Evolutionary conservation across 64 coral and sea anemone genomes (phyloP).

Genomic region (Montipora cactus): DNA sequence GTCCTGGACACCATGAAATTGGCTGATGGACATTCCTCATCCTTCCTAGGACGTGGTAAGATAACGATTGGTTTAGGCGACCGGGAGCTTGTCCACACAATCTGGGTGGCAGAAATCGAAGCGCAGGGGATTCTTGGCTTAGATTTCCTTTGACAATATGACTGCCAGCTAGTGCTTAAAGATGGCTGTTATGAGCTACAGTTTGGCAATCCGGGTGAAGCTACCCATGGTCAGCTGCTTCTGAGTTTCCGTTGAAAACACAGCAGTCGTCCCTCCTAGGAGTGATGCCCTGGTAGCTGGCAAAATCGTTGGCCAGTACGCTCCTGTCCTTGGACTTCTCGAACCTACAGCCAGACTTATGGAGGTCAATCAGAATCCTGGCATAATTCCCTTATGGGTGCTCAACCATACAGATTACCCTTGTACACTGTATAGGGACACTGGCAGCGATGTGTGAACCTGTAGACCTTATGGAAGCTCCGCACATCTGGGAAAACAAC

Average conservation of each 20-base stretch:
- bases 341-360: conserved; percentile 41
- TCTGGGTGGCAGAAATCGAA: conserved; percentile 39
- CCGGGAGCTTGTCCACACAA: not conserved
- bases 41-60: not conserved
- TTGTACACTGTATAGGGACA: conserved; percentile 18
- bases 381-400: not conserved
- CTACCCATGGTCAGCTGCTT: too few species aligned
- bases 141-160: conserved; percentile 15
- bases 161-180: not conserved
- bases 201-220: too few species aligned
- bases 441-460: conserved; percentile 37
- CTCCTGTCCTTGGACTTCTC: not conserved
- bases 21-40: conserved; percentile 3
- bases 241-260: not conserved
- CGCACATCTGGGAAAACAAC: not conserved
- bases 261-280: conserved; percentile 19
- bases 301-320: not conserved
- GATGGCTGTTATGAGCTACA: not conserved
- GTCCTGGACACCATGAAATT: conserved; percentile 26
- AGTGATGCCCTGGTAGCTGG: conserved; percentile 35
- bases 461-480: conserved; percentile 3
- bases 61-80: conserved; percentile 4
- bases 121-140: conserved; percentile 56
- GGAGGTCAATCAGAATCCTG: conserved; percentile 32
- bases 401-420: conserved; percentile 40